Percentiles rank a stretch among this genome's conserved stretches.
phyloP scores from a whole-genome alignment of 2,888 invertebrate genomes.

The Lomographa bimaculata region DNA sequence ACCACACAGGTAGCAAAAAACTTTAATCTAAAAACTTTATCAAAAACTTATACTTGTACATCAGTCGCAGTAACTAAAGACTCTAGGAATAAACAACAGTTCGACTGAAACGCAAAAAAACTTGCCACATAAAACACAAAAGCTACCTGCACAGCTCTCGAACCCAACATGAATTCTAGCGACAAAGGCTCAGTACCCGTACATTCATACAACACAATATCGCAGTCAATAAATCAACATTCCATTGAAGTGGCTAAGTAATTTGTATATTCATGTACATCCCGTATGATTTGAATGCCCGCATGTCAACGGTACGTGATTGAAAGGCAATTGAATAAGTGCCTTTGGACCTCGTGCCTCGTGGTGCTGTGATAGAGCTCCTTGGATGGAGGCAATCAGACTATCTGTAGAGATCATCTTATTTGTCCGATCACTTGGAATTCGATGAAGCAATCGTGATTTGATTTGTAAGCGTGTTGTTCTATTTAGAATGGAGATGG shows the following conservation, averaged over 20 bases:
- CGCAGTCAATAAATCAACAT: constrained; percentile 48
- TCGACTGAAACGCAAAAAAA: too few relatives aligned
- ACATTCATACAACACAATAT: constrained; percentile 14
- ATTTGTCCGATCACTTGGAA: constrained; percentile 5
- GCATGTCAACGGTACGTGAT: constrained; percentile 45
- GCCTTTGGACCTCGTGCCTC: constrained; percentile 36
- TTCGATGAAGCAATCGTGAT: constrained; percentile 5
- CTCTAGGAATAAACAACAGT: too few relatives aligned
- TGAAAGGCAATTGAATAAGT: constrained; percentile 52
- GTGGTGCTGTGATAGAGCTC: constrained; percentile 34
- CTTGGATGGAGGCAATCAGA: constrained; percentile 32
- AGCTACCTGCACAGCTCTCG: neutral
- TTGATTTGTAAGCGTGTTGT: constrained; percentile 5
- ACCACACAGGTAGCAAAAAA: too few relatives aligned
- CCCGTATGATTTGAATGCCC: constrained; percentile 54
- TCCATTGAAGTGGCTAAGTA: constrained; percentile 48
- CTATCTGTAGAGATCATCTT: constrained; percentile 24
- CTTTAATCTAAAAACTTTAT: too few relatives aligned
- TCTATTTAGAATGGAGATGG: too few relatives aligned
- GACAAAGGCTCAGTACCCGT: constrained; percentile 7
- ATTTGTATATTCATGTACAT: constrained; percentile 53
- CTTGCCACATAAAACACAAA: neutral
- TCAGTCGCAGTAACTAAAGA: too few relatives aligned
- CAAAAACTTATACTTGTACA: too few relatives aligned
- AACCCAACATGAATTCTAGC: constrained; percentile 1